A percentile compares a stretch with the other conserved stretches of the same genome.
phyloP scores from a whole-genome alignment of 2,113 vertebrate genomes.

The Poecile atricapillus region DNA sequence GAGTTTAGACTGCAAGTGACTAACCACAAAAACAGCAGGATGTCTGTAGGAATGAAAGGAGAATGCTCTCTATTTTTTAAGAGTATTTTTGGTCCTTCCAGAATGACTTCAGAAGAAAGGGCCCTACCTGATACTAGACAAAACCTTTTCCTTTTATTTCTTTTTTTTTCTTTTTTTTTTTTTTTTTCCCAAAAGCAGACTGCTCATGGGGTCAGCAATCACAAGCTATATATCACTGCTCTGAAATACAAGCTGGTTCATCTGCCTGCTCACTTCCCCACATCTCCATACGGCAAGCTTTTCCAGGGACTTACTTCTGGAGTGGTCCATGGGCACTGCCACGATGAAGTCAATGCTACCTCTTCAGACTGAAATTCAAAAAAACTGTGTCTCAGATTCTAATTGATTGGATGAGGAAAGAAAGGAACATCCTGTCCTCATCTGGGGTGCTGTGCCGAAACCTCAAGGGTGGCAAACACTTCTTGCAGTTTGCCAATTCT shows the following conservation, averaged over 20 bases:
- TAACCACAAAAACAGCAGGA: not conserved
- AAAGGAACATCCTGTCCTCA: not conserved
- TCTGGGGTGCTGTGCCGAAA: not conserved
- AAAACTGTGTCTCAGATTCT: not conserved
- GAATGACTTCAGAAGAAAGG: not conserved
- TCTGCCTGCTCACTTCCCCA: not conserved
- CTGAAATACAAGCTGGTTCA: not conserved
- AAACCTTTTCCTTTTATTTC: not conserved
- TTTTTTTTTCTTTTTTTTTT: not conserved
- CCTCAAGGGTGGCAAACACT: not conserved
- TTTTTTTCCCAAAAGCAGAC: not conserved
- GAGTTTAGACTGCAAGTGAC: not conserved
- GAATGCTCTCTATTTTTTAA: not conserved
- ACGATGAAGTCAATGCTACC: not conserved
- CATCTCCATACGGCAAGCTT: not conserved
- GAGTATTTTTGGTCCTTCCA: not conserved
- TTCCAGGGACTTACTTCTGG: not conserved
- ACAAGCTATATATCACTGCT: not conserved
- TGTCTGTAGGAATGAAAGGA: not conserved
- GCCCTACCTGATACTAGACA: not conserved
- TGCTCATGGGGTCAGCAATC: not conserved
- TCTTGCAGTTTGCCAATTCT: not conserved
- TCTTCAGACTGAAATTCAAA: not conserved
- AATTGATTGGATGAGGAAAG: not conserved
- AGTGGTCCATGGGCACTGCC: not conserved